Evolutionary conservation across 1,140 invertebrate species (phyloP), one percentile per base, ranked within the genome.

Genomic region (Colletes gigas): DNA sequence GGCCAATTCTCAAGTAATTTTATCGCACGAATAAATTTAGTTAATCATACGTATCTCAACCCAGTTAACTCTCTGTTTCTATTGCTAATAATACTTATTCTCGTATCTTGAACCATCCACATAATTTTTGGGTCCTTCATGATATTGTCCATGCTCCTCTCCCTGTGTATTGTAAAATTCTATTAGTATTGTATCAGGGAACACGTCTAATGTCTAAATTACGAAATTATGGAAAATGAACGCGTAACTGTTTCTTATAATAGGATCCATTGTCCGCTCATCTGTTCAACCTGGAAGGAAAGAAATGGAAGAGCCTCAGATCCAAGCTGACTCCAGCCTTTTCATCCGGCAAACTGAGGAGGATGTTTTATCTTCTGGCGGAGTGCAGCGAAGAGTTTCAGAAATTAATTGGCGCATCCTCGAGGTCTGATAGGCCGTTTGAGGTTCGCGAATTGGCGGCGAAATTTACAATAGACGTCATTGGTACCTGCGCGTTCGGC

Each of bases 401-500:
- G 59, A 81, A 75, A 76, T 71, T 90, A 62, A 89, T 90, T 55
- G 71, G 81, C 14, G 78, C 72, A 21, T 65, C 67, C 30, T 55
- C 76, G n/a, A 41, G 12, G 12, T 75, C 66, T 19, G 72, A 84
- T 54, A 75, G 30, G 12, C 57, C 82, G 9, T 62, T 83, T 41
- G 89, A 91, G 82, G 83, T 93, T 5, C 94, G 94, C 85, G 94
- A 94, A 50, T 44, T 94, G 47, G 91, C 93, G 72, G 89, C 93
- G 0, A 93, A 93, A 78, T 95, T 94, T 78, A 94, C 94, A 8
- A 94, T 94, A 12, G 95, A 95, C 88, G 93, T 94, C 7, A 95
- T 96, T 55, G 94, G 94, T 5, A 94, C 92, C 5, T 94, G 94
- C 74, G 95, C 94, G 6, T 95, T 94, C 84, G 95, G 95, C n/a